Evolutionary conservation across 2,888 invertebrate genomes (phyloP).

Genomic region (Abrostola tripartita): DNA sequence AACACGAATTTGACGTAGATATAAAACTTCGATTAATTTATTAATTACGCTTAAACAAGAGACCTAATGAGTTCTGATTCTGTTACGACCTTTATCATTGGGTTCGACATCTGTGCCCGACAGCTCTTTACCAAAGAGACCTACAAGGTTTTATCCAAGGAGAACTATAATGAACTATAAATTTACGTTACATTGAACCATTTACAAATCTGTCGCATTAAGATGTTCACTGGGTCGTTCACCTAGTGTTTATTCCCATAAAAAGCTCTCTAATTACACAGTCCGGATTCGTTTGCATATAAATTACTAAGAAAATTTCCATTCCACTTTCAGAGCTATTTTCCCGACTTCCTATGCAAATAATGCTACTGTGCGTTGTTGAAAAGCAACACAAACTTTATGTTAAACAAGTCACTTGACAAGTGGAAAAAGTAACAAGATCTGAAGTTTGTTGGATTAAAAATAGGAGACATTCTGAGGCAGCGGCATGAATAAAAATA

Average conservation of each 20-base stretch:
- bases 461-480: constrained; percentile 44
- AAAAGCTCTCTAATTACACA: constrained; percentile 79
- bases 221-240: constrained; percentile 27
- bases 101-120: constrained; percentile 18
- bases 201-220: constrained; percentile 33
- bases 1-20: not conserved
- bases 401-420: constrained; percentile 76
- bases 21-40: constrained; percentile 6
- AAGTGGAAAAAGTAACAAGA: constrained; percentile 64
- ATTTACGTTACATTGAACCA: constrained; percentile 18
- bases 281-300: constrained; percentile 81
- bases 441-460: constrained; percentile 55
- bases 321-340: constrained; percentile 77
- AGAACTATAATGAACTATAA: constrained; percentile 18
- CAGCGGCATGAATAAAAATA: constrained; percentile 43
- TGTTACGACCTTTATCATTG: constrained; percentile 24
- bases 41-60: constrained; percentile 24
- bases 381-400: constrained; percentile 72
- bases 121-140: constrained; percentile 15
- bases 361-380: constrained; percentile 68
- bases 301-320: constrained; percentile 78
- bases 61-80: constrained; percentile 7
- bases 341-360: constrained; percentile 78
- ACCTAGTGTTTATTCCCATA: constrained; percentile 59
- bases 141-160: constrained; percentile 10